Conservation (phyloP, 2,113 vertebrate genomes). For the Illadopsis cleaveri region DNA sequence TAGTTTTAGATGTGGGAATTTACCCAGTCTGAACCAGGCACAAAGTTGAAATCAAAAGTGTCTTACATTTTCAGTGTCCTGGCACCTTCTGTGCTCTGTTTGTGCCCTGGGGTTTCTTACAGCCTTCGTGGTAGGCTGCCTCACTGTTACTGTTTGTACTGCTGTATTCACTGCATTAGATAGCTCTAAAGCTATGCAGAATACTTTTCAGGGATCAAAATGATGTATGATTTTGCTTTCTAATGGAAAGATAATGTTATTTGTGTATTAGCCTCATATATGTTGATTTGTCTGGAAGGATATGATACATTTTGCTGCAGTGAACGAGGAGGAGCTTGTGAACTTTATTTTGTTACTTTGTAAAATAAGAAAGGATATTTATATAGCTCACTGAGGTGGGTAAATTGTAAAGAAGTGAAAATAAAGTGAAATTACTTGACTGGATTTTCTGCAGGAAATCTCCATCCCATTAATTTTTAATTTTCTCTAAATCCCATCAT, state of each 20-base stretch:
- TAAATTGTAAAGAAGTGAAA: background rate
- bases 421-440: background rate
- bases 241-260: background rate
- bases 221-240: background rate
- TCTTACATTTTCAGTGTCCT: background rate
- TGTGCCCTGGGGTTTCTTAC: background rate
- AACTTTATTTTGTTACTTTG: background rate
- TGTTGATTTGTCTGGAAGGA: background rate
- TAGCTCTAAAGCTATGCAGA: background rate
- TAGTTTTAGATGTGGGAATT: background rate
- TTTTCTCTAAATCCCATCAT: background rate
- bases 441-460: background rate
- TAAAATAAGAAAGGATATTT: background rate
- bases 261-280: background rate
- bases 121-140: background rate
- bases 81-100: background rate
- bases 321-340: background rate
- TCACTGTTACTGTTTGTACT: background rate
- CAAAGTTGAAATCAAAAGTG: background rate
- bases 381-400: background rate
- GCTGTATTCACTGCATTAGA: background rate
- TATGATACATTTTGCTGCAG: background rate
- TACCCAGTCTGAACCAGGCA: accelerated
- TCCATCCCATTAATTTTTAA: background rate
- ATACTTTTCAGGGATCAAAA: background rate